Evolutionary conservation across 1,140 invertebrate genomes (phyloP), one percentile per base, ranked within the genome.

Genomic region (Campodea augens): DNA sequence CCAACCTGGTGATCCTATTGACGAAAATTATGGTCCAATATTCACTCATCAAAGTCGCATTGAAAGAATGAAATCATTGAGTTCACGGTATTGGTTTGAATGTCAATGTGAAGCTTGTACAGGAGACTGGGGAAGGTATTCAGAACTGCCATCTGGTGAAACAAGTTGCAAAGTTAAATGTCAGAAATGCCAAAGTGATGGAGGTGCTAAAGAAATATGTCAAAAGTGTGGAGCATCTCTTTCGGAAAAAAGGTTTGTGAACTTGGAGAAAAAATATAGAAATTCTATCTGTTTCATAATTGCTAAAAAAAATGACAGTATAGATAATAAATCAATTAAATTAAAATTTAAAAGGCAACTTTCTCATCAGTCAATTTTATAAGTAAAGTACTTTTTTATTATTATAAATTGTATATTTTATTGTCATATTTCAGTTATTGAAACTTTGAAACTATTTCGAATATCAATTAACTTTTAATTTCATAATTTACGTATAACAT

Each of bases 1-100:
- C 38, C 54, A 61, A 12, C 59, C 67, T 1, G 77, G 77, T 1
- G 73, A 81, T 25, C 56, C 75, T 36, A 69, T 89, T 1, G 69
- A 74, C 1, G 87, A 90, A 54, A 89, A 89, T 59, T 92, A 92
- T 60, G 85, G 85, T 0, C 82, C 81, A 4, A 68, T 81, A 45
- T 87, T 82, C 57, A 74, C 78, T 4, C 73, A 77, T 49, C 71
- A 70, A 38, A 63, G 54, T 18, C 54, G 71, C 5, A 60, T 62
- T n/a, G 72, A 81, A 15, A 62, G 87, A 1, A 72, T 75, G 52
- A 60, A 67, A 37, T 69, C 71, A 7, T 62, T 91, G 1, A 59
- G 63, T 2, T 74, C 72, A 10, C 71, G 84, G 39, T 90, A 88
- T 58, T 84, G 78, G 72, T 90, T 90, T 55, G 60, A 68, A 18